phyloP scores from a whole-genome alignment of 2,888 invertebrate species.

The Maniola hyperantus region DNA sequence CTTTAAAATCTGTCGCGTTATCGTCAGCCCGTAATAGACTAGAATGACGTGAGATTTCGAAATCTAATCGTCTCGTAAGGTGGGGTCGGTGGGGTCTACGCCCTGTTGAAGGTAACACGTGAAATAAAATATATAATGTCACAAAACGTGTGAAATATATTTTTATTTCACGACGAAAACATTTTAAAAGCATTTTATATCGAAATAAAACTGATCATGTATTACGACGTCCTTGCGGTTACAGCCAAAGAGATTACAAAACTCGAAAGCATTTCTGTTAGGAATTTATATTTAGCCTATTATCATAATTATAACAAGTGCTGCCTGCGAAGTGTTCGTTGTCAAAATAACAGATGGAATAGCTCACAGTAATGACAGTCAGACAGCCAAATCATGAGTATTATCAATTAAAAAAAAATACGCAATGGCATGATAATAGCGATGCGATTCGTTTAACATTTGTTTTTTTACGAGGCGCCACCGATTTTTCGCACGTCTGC shows the following conservation, averaged over 20 bases:
- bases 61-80: conserved; percentile 19
- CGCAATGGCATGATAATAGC: conserved; percentile 26
- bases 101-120: conserved; percentile 22
- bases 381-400: background rate
- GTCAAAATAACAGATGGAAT: background rate
- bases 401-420: conserved; percentile 49
- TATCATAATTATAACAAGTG: too few relatives aligned
- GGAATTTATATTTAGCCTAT: conserved; percentile 5
- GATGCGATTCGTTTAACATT: background rate
- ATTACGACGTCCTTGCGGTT: conserved; percentile 22
- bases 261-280: conserved; percentile 7
- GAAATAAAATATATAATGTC: conserved; percentile 19
- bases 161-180: conserved; percentile 17
- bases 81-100: conserved; percentile 22
- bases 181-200: conserved; percentile 13
- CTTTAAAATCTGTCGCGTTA: background rate
- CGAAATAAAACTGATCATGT: conserved; percentile 23
- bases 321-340: too few relatives aligned
- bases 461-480: conserved; percentile 59
- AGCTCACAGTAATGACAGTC: background rate
- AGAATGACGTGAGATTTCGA: conserved; percentile 13
- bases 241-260: conserved; percentile 24
- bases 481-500: conserved; percentile 55
- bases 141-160: conserved; percentile 10
- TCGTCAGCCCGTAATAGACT: conserved; percentile 15